These are phyloP conservation scores for Leuciscus waleckii DNA, from an alignment of 2,797 vertebrate genomes.

Conservation along the genomic window DNA sequence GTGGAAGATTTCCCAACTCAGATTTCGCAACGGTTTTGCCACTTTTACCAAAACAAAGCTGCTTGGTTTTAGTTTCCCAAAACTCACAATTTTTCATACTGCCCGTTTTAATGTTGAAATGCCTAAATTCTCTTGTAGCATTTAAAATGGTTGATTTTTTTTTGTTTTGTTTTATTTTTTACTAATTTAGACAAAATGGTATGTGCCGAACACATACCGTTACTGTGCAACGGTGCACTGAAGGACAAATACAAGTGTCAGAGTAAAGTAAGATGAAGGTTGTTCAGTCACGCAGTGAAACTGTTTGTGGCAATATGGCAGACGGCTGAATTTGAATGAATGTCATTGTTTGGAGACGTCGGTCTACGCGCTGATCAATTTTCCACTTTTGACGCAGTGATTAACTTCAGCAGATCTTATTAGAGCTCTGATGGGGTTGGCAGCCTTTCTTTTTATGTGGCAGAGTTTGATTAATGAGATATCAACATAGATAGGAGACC, in stretches of 20 bases:
- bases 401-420: constrained; percentile 71
- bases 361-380: constrained; percentile 64
- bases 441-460: constrained; percentile 67
- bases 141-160: background rate
- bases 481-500: constrained; percentile 72
- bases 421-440: constrained; percentile 65
- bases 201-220: background rate
- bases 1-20: no score
- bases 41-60: background rate
- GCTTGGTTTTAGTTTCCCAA: background rate
- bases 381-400: constrained; percentile 67
- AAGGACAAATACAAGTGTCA: constrained; percentile 39
- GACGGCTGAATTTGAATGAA: constrained; percentile 78
- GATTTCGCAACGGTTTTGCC: background rate
- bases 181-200: background rate
- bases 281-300: constrained; percentile 67
- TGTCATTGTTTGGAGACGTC: constrained; percentile 68
- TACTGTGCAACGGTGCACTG: background rate
- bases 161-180: background rate
- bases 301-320: constrained; percentile 71
- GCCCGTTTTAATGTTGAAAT: background rate
- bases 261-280: constrained; percentile 59
- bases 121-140: background rate
- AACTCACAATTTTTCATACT: background rate
- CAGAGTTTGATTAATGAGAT: constrained; percentile 77